A percentile compares a stretch with the other conserved stretches of the same genome.
These are phyloP conservation scores for Zaprionus capensis DNA, from an alignment of 1,140 invertebrate species.

Conservation along the genomic window DNA sequence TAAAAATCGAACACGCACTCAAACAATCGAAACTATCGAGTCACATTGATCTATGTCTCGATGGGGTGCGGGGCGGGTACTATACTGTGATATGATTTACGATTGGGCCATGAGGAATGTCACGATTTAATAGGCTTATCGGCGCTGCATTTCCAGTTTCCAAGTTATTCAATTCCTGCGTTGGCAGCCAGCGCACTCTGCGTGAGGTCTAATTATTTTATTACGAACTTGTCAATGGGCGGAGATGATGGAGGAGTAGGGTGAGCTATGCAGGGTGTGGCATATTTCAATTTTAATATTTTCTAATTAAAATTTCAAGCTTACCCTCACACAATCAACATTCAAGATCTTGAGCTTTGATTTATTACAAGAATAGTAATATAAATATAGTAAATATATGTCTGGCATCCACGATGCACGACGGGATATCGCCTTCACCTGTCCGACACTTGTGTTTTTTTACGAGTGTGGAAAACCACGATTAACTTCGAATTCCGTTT, in stretches of 20 bases:
- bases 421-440: conserved; percentile 39
- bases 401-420: conserved; percentile 48
- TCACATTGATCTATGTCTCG: conserved; percentile 73
- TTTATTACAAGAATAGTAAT: conserved; percentile 44
- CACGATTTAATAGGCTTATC: conserved; percentile 81
- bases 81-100: conserved; percentile 68
- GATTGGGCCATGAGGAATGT: conserved; percentile 80
- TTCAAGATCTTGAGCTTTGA: conserved; percentile 50
- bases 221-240: conserved; percentile 60
- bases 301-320: conserved; percentile 75
- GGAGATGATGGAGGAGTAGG: neutral
- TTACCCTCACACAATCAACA: conserved; percentile 34
- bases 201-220: conserved; percentile 82
- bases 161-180: conserved; percentile 39
- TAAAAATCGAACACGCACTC: conserved; percentile 82
- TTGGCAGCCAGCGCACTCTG: conserved; percentile 53
- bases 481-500: conserved; percentile 73
- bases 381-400: conserved; percentile 44
- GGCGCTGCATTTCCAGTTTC: conserved; percentile 51
- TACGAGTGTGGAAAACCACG: conserved; percentile 45
- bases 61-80: neutral
- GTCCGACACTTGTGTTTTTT: conserved; percentile 63
- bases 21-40: conserved; percentile 71
- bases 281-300: conserved; percentile 54
- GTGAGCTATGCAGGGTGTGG: conserved; percentile 27